phyloP scores from a whole-genome alignment of 2,797 vertebrate genomes.

The Dryobates pubescens region DNA sequence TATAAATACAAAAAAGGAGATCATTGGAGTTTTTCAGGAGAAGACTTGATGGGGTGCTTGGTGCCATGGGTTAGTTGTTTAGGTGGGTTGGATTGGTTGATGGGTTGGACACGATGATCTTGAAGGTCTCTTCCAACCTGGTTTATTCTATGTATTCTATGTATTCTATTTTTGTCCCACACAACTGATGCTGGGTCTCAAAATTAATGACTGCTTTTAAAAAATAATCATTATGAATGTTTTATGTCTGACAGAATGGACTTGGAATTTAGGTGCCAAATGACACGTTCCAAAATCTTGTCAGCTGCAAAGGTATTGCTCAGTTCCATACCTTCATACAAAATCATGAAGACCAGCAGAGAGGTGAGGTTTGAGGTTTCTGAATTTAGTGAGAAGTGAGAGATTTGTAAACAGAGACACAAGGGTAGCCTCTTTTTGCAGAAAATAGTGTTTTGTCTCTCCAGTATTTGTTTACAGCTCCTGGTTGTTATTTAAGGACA shows the following conservation, averaged over 20 bases:
- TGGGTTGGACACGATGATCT: no score
- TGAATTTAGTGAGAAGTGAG: neutral
- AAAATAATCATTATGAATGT: neutral
- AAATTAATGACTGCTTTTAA: neutral
- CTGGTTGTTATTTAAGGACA: neutral
- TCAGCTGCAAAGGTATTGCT: neutral
- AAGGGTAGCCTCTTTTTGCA: neutral
- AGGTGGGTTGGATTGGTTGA: no score
- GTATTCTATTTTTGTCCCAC: accelerated
- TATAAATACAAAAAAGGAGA: neutral
- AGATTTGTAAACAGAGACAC: neutral
- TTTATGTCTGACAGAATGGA: neutral
- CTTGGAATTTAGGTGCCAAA: neutral
- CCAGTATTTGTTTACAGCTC: neutral
- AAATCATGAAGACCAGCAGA: neutral
- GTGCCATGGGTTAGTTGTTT: no score
- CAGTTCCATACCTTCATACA: neutral
- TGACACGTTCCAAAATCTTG: neutral
- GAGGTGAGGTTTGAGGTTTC: neutral
- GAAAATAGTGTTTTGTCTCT: neutral
- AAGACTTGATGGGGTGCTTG: no score
- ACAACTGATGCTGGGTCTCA: neutral
- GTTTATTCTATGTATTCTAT: no score
- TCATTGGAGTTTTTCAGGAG: no score
- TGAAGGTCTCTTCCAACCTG: no score